These are phyloP conservation scores for Sebastes ruberrimus DNA, from an alignment of 2,797 vertebrate genomes.

Conservation along the genomic window DNA sequence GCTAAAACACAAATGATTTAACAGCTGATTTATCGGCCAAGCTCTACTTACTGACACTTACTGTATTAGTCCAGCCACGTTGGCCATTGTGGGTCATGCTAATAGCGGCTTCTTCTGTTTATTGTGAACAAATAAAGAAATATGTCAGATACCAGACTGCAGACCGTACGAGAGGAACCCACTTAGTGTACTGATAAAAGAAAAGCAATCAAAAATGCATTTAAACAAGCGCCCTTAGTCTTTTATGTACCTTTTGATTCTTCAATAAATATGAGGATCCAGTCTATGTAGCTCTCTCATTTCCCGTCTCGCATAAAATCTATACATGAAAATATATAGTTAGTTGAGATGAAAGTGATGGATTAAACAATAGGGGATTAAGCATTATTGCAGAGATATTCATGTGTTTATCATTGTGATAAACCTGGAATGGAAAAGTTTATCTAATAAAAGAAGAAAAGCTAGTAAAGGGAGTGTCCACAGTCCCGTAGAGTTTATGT, in stretches of 20 bases:
- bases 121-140: not conserved
- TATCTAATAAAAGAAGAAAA: not conserved
- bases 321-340: not conserved
- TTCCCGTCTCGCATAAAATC: not conserved
- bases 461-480: not conserved
- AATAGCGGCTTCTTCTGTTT: not conserved
- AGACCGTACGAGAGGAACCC: not conserved
- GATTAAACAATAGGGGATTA: not conserved
- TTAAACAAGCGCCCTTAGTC: not conserved
- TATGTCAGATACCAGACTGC: not conserved
- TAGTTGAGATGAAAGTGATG: not conserved
- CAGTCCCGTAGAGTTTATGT: constrained; percentile 14
- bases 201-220: not conserved
- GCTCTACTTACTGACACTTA: not conserved
- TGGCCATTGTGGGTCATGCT: not conserved
- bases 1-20: not conserved
- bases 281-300: not conserved
- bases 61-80: not conserved
- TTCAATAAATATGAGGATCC: not conserved
- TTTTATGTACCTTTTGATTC: not conserved
- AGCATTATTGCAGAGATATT: not conserved
- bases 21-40: not conserved
- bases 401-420: not conserved
- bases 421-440: not conserved
- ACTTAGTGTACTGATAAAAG: not conserved